Evolutionary conservation across 2,797 vertebrate genomes (phyloP).

Genomic region (Leptodactylus fallax): DNA sequence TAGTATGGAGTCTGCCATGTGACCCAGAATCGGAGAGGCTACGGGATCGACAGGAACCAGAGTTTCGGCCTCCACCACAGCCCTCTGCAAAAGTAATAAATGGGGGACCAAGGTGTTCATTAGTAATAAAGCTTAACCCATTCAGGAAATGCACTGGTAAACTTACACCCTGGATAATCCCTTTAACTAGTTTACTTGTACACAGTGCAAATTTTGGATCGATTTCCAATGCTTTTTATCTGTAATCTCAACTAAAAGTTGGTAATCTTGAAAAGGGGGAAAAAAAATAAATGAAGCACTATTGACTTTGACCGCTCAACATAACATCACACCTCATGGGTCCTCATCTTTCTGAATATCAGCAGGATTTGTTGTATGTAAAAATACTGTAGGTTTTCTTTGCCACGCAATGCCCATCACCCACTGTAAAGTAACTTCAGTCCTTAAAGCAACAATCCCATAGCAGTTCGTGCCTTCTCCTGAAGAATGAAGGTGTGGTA

Average conservation of each 20-base stretch:
- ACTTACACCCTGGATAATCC: no score
- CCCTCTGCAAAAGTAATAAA: no score
- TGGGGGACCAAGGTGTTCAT: no score
- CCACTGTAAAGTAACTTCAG: background rate
- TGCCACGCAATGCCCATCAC: background rate
- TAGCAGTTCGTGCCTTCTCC: background rate
- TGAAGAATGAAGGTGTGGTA: constrained; percentile 6
- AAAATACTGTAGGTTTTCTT: constrained; percentile 12
- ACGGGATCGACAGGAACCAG: no score
- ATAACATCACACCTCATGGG: background rate
- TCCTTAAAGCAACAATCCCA: constrained; percentile 12
- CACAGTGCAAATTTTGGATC: no score
- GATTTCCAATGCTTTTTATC: no score
- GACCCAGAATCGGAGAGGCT: no score
- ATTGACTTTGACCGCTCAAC: background rate
- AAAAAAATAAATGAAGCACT: background rate
- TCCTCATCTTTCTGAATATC: background rate
- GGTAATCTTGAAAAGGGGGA: background rate
- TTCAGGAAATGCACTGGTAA: no score
- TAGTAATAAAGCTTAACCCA: no score
- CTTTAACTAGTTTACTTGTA: no score
- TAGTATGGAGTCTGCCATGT: no score
- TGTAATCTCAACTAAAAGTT: background rate
- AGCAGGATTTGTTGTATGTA: background rate
- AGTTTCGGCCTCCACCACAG: no score